Evolutionary conservation across 1,140 invertebrate species (phyloP), one percentile per base, ranked within the genome.

Genomic region (Diachasma alloeum): DNA sequence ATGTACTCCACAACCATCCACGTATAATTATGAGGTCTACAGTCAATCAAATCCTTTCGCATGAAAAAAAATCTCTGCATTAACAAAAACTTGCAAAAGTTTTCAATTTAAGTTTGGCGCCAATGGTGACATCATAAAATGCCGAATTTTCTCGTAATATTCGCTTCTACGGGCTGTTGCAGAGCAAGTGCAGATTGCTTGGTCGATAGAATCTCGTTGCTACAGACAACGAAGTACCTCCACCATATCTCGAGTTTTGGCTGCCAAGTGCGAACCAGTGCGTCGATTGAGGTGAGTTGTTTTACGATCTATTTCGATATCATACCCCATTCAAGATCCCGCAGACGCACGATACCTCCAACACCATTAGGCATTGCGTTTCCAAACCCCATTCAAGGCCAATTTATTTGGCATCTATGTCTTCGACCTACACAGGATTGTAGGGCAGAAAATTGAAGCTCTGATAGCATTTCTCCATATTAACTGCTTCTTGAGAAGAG

Each of bases 171-270:
- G n/a, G n/a, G n/a, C n/a, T n/a, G n/a, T n/a, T n/a, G n/a, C n/a
- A n/a, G n/a, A n/a, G n/a, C n/a, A n/a, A n/a, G n/a, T n/a, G n/a
- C 13, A 71, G 37, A n/a, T 13, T 37, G 83, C 83, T 84, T 84
- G 83, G 48, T 84, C 83, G 83, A 84, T 84, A 75, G 26, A 24
- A n/a, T 37, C 5, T 67, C 76, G 78, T 83, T 73, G 70, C 79
- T 48, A 79, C 6, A 2, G 72, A 75, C 83, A 68, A 84, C 83
- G 66, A 76, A 63, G 67, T 70, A 19, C 26, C 42, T 44, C 48
- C n/a, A 8, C 39, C 15, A 24, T n/a, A n/a, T 19, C 44, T 46
- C 44, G 44, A 11, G 44, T 46, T 46, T 5, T 46, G 2, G 19
- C 31, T 42, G 36, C 68, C 26, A 44, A 67, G 42, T 39, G 66